Percentiles rank a stretch among this genome's conserved stretches.
These are phyloP conservation scores for Merluccius polli DNA, from an alignment of 2,797 vertebrate genomes.

Conservation along the genomic window DNA sequence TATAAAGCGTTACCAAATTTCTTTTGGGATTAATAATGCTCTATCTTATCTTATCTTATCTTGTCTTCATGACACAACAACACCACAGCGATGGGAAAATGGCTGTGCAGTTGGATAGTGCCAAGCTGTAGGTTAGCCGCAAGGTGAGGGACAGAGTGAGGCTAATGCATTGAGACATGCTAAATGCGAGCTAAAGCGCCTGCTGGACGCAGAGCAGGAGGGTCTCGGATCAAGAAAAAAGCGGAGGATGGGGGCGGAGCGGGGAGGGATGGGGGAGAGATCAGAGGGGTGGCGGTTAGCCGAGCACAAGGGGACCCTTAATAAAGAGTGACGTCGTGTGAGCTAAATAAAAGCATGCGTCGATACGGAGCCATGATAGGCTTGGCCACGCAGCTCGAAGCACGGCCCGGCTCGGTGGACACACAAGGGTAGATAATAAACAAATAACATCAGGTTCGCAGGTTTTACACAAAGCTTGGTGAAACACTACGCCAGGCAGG, in stretches of 20 bases:
- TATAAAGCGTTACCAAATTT: no score
- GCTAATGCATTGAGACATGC: constrained; percentile 66
- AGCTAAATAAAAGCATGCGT: constrained; percentile 63
- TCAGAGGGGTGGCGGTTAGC: neutral
- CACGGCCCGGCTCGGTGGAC: constrained; percentile 7
- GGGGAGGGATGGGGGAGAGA: no score
- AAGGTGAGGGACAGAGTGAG: constrained; percentile 65
- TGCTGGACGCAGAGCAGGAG: constrained; percentile 54
- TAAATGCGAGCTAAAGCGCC: constrained; percentile 68
- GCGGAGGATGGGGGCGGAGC: no score
- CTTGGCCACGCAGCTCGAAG: constrained; percentile 20
- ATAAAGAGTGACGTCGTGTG: constrained; percentile 64
- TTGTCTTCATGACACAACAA: neutral
- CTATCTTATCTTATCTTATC: no score
- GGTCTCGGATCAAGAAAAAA: constrained; percentile 47
- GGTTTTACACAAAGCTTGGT: neutral
- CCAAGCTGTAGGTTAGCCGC: constrained; percentile 39
- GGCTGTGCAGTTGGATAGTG: neutral
- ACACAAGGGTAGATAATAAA: constrained; percentile 21
- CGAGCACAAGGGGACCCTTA: constrained; percentile 47
- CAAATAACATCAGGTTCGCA: neutral
- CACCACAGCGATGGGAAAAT: neutral
- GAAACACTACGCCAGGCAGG: no score
- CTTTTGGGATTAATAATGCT: no score
- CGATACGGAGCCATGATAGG: constrained; percentile 48